phyloP scores from a whole-genome alignment of 1,140 invertebrate species.

The Bombus fervidus region DNA sequence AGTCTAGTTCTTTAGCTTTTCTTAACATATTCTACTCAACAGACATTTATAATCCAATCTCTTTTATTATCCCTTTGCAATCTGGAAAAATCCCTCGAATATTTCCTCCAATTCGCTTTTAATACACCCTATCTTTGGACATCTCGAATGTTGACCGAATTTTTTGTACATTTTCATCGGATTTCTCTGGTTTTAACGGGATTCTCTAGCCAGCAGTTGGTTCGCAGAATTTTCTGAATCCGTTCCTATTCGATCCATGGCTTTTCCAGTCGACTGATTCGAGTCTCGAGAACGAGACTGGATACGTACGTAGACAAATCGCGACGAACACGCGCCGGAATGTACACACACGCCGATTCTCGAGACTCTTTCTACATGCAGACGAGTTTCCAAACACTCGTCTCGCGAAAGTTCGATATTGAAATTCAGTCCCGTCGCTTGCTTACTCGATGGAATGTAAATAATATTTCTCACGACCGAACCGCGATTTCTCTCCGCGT shows the following conservation, averaged over 20 bases:
- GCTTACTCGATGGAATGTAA: slow-evolving; percentile 28
- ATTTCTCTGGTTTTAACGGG: neutral
- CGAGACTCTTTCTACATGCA: neutral
- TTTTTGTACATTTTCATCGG: neutral
- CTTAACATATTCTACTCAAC: neutral
- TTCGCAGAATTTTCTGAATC: neutral
- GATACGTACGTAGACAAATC: slow-evolving; percentile 37
- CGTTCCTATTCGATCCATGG: slow-evolving; percentile 12
- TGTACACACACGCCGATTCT: slow-evolving; percentile 6
- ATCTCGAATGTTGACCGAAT: neutral
- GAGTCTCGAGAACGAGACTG: slow-evolving; percentile 10
- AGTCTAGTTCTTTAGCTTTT: no score
- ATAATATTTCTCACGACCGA: slow-evolving; percentile 18
- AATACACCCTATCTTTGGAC: neutral
- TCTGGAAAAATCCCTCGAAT: neutral
- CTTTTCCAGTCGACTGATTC: slow-evolving; percentile 52
- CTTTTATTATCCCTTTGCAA: neutral
- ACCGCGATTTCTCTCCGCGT: no score
- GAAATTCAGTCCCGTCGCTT: slow-evolving; percentile 13
- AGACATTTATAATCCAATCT: no score
- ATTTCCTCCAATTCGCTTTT: neutral
- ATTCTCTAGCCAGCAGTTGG: neutral
- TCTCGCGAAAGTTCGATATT: slow-evolving; percentile 2
- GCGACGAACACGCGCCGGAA: neutral
- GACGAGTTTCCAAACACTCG: slow-evolving; percentile 13